phyloP scores from a whole-genome alignment of 2,113 vertebrate species.

The Bostrychus sinensis region DNA sequence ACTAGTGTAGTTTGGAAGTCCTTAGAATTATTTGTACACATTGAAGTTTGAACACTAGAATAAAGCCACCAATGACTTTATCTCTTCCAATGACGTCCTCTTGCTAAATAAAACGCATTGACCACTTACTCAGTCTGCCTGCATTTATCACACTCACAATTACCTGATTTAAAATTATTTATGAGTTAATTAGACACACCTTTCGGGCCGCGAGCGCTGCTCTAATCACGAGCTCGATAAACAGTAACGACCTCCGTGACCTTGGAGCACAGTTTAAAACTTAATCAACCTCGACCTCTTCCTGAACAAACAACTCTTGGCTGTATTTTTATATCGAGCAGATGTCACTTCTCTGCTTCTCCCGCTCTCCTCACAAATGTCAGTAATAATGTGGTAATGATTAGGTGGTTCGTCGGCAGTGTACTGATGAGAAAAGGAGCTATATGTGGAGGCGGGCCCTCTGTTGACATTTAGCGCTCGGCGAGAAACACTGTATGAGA shows the following conservation, averaged over 20 bases:
- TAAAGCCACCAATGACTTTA: neutral
- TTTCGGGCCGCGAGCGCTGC: constrained; percentile 6
- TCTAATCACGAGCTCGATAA: constrained; percentile 17
- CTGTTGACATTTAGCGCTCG: constrained; percentile 43
- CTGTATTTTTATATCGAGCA: constrained; percentile 25
- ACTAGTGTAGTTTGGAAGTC: too few relatives aligned
- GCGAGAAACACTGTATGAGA: neutral
- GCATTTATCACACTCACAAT: constrained; percentile 8
- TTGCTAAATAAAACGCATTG: constrained; percentile 13
- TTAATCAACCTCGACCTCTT: constrained; percentile 13
- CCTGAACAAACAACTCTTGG: constrained; percentile 21
- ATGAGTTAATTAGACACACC: constrained; percentile 32
- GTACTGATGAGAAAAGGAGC: constrained; percentile 21
- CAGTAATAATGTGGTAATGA: constrained; percentile 54
- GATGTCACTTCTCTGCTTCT: constrained; percentile 24
- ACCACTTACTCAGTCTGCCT: constrained; percentile 2
- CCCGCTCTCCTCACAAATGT: constrained; percentile 41
- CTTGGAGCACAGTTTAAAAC: constrained; percentile 4
- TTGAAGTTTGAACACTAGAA: too few relatives aligned
- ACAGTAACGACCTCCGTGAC: constrained; percentile 9
- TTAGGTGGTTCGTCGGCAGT: constrained; percentile 22
- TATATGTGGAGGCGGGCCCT: constrained; percentile 22
- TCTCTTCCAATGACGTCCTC: neutral
- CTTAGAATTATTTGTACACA: too few relatives aligned
- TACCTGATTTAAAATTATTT: constrained; percentile 36